These are phyloP conservation scores for Odontocerum albicorne DNA, from an alignment of 2,888 invertebrate genomes.

Conservation along the genomic window DNA sequence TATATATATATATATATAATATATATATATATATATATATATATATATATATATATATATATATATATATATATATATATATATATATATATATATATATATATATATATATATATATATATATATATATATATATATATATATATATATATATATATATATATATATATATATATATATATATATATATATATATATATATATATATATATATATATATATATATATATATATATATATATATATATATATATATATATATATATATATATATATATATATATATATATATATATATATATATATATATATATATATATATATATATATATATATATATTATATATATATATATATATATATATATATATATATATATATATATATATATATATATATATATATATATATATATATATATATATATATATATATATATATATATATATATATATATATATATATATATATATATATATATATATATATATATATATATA, in stretches of 20 bases:
- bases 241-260: background rate
- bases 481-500: background rate
- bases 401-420: background rate
- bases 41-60: too few species aligned
- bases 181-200: background rate
- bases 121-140: too few species aligned
- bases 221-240: background rate
- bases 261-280: background rate
- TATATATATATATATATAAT: too few species aligned
- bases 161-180: too few species aligned
- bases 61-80: too few species aligned
- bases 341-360: background rate
- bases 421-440: background rate
- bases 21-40: too few species aligned
- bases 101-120: too few species aligned
- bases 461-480: background rate
- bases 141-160: too few species aligned
- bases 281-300: background rate
- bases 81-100: too few species aligned
- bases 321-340: background rate
- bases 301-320: background rate
- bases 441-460: background rate
- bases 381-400: background rate
- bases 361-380: background rate
- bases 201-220: background rate